Evolutionary conservation across 1,140 invertebrate genomes (phyloP).

Genomic region (Leptoteleia sp.): DNA sequence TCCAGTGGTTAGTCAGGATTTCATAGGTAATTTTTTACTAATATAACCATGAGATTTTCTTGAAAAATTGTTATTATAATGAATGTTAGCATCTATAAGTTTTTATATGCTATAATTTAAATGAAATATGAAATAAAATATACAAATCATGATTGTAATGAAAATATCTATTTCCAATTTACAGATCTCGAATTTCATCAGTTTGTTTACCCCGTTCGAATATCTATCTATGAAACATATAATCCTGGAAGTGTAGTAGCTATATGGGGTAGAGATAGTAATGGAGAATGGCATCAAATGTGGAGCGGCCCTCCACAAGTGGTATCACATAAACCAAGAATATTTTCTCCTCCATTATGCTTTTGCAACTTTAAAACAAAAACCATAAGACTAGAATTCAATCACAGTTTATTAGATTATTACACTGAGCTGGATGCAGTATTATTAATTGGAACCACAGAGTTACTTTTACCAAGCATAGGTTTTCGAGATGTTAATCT

Average conservation of each 20-base stretch:
- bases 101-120: too few species aligned
- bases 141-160: too few species aligned
- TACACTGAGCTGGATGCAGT: slow-evolving; percentile 95
- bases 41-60: not conserved
- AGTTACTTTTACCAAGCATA: slow-evolving; percentile 74
- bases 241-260: slow-evolving; percentile 93
- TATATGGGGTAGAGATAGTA: slow-evolving; percentile 86
- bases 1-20: slow-evolving; percentile 88
- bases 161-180: slow-evolving; percentile 54
- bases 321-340: slow-evolving; percentile 84
- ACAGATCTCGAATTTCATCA: slow-evolving; percentile 88
- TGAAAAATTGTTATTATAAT: too few species aligned
- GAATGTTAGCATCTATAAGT: too few species aligned
- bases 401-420: slow-evolving; percentile 89
- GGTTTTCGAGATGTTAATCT: slow-evolving; percentile 70
- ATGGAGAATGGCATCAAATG: slow-evolving; percentile 86
- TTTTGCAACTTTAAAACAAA: slow-evolving; percentile 78
- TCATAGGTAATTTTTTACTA: slow-evolving; percentile 84
- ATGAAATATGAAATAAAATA: too few species aligned
- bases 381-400: slow-evolving; percentile 87
- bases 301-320: slow-evolving; percentile 88
- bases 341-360: slow-evolving; percentile 88
- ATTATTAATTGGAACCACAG: slow-evolving; percentile 84
- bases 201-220: slow-evolving; percentile 87
- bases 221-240: slow-evolving; percentile 93